Evolutionary conservation across 1,140 invertebrate species (phyloP), one percentile per base, ranked within the genome.

Genomic region (Centruroides sculpturatus): DNA sequence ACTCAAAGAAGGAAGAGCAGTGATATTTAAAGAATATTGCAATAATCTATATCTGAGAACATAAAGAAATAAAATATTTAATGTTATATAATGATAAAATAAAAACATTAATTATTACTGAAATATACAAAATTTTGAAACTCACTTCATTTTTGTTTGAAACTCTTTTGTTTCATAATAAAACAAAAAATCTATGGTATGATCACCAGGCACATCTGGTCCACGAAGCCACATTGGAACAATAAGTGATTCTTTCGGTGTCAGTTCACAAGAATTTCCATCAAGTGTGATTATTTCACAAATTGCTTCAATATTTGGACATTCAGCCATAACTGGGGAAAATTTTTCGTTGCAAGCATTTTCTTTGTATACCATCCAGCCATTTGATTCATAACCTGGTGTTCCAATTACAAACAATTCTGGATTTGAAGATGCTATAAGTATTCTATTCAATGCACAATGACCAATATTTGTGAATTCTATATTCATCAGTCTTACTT

Each of bases 381-480:
- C 68, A 59, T 70, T 67, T 35, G 63, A 64, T 8, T 61, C 58
- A 47, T 70, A 65, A 63, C 72, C 76, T 56, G 64, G 62, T 47
- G 48, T 58, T 23, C 72, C 71, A 64, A 86, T 71, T 3, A 79
- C 79, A 69, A 87, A 78, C 56, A 85, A 76, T 65, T 84, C 80
- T 0, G 86, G 84, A 67, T 81, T 79, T 3, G 81, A 81, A 0
- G 83, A 83, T 4, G 81, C 82, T 35, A 89, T 71, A 60, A 82
- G 75, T 35, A 89, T 73, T 66, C 82, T 82, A 55, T 77, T 78
- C 65, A 89, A 72, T 3, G 81, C 74, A 11, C 82, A 78, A 34
- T 79, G 80, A 10, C 86, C 85, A 46, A 79, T 76, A 68, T 89
- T 90, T 52, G 77, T 78, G 41, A 89, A 77, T 58, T 82, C 80